phyloP scores from a whole-genome alignment of 1,140 invertebrate species.

The Drosophila dunni region DNA sequence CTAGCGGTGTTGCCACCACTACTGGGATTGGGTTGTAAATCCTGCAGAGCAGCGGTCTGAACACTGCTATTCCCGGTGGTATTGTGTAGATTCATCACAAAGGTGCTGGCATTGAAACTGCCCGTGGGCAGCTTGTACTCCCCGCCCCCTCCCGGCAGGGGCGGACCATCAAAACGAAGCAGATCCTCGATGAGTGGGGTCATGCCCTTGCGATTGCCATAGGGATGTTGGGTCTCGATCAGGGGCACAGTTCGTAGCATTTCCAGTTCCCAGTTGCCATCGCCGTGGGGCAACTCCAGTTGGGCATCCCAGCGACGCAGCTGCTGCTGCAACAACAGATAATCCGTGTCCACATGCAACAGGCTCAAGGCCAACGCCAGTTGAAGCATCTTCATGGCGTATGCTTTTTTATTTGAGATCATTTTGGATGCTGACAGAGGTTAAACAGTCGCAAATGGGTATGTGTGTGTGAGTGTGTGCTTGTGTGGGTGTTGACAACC shows the following conservation, averaged over 20 bases:
- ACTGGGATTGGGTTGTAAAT: conserved; percentile 58
- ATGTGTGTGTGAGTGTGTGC: conserved; percentile 45
- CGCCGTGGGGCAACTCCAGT: conserved; percentile 87
- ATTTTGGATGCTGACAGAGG: conserved; percentile 83
- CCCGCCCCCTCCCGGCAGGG: background rate
- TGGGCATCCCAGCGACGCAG: conserved; percentile 78
- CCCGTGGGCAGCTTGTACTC: conserved; percentile 74
- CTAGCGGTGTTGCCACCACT: conserved; percentile 16
- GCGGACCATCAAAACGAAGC: conserved; percentile 85
- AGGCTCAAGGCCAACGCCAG: conserved; percentile 90
- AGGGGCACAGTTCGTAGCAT: conserved; percentile 85
- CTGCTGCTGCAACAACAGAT: conserved; percentile 86
- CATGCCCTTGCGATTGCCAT: conserved; percentile 89
- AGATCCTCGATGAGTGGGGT: conserved; percentile 88
- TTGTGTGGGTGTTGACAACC: conserved; percentile 1
- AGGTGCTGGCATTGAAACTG: conserved; percentile 86
- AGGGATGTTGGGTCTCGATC: conserved; percentile 86
- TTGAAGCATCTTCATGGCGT: conserved; percentile 90
- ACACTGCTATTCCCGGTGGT: conserved; percentile 72
- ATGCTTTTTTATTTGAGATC: conserved; percentile 89
- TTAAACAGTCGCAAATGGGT: conserved; percentile 21
- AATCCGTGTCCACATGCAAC: conserved; percentile 89
- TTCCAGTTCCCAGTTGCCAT: conserved; percentile 86
- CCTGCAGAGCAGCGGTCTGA: conserved; percentile 78
- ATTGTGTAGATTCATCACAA: conserved; percentile 86